A percentile compares a stretch with the other conserved stretches of the same genome.
These are phyloP conservation scores for Mystacides longicornis DNA, from an alignment of 2,888 invertebrate genomes.

Conservation along the genomic window DNA sequence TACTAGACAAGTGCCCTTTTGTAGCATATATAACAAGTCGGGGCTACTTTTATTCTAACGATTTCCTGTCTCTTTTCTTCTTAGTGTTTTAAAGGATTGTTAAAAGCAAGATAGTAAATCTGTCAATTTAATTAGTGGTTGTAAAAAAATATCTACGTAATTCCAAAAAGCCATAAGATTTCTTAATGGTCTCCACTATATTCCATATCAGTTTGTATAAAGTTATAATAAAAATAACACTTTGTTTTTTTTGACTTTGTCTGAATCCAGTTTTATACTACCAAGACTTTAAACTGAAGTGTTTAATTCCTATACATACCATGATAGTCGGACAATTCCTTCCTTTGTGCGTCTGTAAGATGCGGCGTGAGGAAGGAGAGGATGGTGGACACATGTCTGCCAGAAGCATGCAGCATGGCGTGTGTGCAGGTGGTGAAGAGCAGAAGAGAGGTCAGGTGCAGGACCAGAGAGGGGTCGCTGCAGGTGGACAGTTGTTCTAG, in stretches of 20 bases:
- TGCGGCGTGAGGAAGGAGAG: constrained; percentile 64
- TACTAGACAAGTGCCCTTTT: too few relatives aligned
- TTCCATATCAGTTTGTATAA: too few relatives aligned
- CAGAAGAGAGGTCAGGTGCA: constrained; percentile 70
- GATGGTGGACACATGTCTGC: constrained; percentile 81
- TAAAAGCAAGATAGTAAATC: too few relatives aligned
- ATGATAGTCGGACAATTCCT: constrained; percentile 63
- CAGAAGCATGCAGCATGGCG: constrained; percentile 84
- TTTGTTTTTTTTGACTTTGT: neutral
- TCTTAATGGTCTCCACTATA: too few relatives aligned
- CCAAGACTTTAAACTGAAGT: neutral
- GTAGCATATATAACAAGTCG: too few relatives aligned
- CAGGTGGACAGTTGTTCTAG: constrained; percentile 68
- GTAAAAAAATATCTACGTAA: too few relatives aligned
- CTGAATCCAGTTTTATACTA: neutral
- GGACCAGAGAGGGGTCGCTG: constrained; percentile 67
- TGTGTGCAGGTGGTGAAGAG: constrained; percentile 77
- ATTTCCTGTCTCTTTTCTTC: too few relatives aligned
- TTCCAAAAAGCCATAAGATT: neutral
- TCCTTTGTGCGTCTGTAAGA: constrained; percentile 58
- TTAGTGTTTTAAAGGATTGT: too few relatives aligned
- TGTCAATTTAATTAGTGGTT: too few relatives aligned
- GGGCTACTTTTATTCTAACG: too few relatives aligned
- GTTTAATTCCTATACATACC: constrained; percentile 47
- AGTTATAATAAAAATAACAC: neutral